Evolutionary conservation across 2,797 vertebrate species (phyloP), one percentile per base, ranked within the genome.

Genomic region (Spinus pinus): DNA sequence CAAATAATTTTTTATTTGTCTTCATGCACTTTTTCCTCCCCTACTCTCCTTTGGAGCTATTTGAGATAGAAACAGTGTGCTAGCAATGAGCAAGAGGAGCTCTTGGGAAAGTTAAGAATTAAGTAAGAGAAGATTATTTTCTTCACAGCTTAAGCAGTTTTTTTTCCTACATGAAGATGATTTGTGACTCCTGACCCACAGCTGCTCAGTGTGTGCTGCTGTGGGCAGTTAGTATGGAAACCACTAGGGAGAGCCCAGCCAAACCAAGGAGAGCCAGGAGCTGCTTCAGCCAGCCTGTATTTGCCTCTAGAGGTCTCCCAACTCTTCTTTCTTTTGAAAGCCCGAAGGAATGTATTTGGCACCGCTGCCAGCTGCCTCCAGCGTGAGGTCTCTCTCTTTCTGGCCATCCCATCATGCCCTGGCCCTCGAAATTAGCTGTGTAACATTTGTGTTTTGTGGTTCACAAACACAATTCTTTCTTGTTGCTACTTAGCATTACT

Each of bases 271-370:
- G 37, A 92, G 23, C 41, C 17, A 49, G 49, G 24, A 24, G 41
- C 49, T n/a, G 31, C 30, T 85, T 50, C 60, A 30, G 8, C 49
- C 70, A 54, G n/a, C 7, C 46, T 53, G 3, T 24, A 5, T 60
- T 64, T 93, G 64, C 88, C 93, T 86, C 81, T 90, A 95, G 92
- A 89, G 71, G 74, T 93, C 93, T 94, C 88, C 71, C 83, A 91
- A 61, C 37, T 16, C 49, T 86, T 88, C 37, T 33, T 33, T 14
- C 24, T 3, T 73, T 70, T 41, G 44, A 61, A 84, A 84, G 35
- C 4, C 30, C 21, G 28, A 57, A 25, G 12, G 10, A 42, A 39
- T 0, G 0, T 17, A 12, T 14, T 37, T 22, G 10, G 24, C n/a
- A 61, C 6, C 15, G 39, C 66, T 53, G 50, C 27, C 42, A 42